Conservation (phyloP, 35 echinoderm and acorn worm genomes). For the Strongylocentrotus purpuratus region DNA sequence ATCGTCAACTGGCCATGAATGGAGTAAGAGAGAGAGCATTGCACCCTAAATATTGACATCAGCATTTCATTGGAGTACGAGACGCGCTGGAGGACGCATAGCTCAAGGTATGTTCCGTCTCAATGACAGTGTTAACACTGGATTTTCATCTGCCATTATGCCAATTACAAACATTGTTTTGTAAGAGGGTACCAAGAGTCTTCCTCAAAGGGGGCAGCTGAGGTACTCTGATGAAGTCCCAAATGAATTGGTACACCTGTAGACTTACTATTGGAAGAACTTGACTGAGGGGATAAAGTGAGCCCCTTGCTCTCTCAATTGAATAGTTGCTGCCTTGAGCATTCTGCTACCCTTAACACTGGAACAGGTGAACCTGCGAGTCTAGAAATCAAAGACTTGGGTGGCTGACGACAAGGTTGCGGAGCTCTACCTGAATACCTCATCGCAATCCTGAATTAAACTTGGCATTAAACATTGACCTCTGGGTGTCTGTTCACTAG, state of each 20-base stretch:
- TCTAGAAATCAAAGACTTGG: not conserved
- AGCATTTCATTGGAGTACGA: not conserved
- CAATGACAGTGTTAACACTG: not conserved
- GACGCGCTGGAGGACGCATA: not conserved
- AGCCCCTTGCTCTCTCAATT: not conserved
- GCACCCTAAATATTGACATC: constrained; percentile 6
- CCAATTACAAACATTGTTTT: not conserved
- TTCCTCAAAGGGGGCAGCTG: not conserved
- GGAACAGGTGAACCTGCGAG: not conserved
- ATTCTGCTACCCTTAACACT: not conserved
- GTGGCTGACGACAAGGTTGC: not conserved
- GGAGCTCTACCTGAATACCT: constrained; percentile 15
- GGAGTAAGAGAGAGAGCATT: constrained; percentile 11
- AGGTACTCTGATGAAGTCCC: not conserved
- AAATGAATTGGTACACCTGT: not conserved
- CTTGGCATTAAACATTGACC: not conserved
- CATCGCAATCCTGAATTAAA: not conserved
- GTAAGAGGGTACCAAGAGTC: not conserved
- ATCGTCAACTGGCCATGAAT: not conserved
- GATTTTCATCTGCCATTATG: not conserved
- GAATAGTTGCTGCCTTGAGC: not conserved
- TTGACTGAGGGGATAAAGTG: not conserved
- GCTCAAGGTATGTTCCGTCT: not conserved
- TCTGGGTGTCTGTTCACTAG: not conserved
- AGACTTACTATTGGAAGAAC: not conserved